phyloP scores from a whole-genome alignment of 2,113 vertebrate species.

The Falco punctatus region DNA sequence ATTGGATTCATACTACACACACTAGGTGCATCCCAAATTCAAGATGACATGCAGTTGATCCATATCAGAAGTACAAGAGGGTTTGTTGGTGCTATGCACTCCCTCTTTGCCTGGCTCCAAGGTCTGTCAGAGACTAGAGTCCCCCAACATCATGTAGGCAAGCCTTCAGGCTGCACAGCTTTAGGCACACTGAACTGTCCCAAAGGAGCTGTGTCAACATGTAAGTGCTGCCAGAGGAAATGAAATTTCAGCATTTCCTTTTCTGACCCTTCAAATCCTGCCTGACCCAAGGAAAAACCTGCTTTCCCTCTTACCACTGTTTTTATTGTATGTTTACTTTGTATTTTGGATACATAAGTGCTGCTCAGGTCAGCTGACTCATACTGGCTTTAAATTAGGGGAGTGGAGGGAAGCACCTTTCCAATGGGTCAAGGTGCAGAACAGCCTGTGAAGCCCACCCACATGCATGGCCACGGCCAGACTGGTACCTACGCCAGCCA shows the following conservation, averaged over 20 bases:
- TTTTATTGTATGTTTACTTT: neutral
- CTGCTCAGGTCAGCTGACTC: neutral
- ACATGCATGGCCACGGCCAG: neutral
- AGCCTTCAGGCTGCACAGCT: neutral
- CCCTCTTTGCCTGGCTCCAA: neutral
- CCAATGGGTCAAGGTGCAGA: neutral
- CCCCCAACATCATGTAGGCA: neutral
- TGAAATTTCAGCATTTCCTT: neutral
- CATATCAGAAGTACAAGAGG: neutral
- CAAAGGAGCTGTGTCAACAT: neutral
- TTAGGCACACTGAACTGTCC: neutral
- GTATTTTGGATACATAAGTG: neutral
- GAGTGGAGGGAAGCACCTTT: neutral
- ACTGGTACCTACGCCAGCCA: neutral
- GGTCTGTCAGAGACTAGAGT: neutral
- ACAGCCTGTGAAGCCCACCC: neutral
- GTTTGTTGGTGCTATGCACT: neutral
- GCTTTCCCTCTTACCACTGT: neutral
- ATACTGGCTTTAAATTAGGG: neutral
- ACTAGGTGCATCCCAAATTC: neutral
- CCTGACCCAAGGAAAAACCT: neutral
- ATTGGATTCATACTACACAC: neutral
- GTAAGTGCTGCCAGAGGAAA: constrained; percentile 3
- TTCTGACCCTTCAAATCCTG: neutral
- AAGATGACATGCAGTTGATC: neutral